Percentiles rank a stretch among this genome's conserved stretches.
These are phyloP conservation scores for Osmerus eperlanus DNA, from an alignment of 2,113 vertebrate species.

Conservation along the genomic window DNA sequence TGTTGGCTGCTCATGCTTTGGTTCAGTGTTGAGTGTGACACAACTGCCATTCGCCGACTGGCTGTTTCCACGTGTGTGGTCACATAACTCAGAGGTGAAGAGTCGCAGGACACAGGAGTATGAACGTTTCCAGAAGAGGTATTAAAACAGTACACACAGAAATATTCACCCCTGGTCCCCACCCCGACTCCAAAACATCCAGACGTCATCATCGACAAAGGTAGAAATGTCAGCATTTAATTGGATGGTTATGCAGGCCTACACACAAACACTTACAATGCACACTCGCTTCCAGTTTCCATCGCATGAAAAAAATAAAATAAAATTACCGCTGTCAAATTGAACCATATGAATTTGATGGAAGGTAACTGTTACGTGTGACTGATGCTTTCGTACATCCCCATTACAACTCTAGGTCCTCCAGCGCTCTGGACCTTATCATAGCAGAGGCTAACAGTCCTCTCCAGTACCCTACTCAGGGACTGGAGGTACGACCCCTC, in stretches of 20 bases:
- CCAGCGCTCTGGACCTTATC: constrained; percentile 75
- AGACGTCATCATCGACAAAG: not conserved
- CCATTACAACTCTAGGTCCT: constrained; percentile 64
- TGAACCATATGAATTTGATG: not conserved
- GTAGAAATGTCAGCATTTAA: too few species aligned
- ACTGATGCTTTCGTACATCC: not conserved
- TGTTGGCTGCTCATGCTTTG: not conserved
- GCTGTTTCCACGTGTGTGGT: constrained; percentile 66
- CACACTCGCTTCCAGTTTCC: too few species aligned
- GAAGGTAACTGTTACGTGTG: not conserved
- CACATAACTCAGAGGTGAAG: constrained; percentile 54
- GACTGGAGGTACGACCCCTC: constrained; percentile 82
- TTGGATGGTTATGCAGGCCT: too few species aligned
- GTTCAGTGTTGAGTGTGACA: not conserved
- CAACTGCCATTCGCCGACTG: constrained; percentile 71
- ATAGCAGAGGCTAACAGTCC: constrained; percentile 84
- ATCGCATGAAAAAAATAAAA: too few species aligned
- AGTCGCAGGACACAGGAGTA: constrained; percentile 73
- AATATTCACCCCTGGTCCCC: not conserved
- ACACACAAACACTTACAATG: too few species aligned
- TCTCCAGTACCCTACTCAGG: constrained; percentile 85
- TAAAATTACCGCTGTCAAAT: not conserved
- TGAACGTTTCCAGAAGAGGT: constrained; percentile 74
- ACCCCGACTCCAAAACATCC: too few species aligned
- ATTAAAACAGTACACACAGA: not conserved